phyloP scores from a whole-genome alignment of 2,113 vertebrate genomes.

The Poecilia latipinna region DNA sequence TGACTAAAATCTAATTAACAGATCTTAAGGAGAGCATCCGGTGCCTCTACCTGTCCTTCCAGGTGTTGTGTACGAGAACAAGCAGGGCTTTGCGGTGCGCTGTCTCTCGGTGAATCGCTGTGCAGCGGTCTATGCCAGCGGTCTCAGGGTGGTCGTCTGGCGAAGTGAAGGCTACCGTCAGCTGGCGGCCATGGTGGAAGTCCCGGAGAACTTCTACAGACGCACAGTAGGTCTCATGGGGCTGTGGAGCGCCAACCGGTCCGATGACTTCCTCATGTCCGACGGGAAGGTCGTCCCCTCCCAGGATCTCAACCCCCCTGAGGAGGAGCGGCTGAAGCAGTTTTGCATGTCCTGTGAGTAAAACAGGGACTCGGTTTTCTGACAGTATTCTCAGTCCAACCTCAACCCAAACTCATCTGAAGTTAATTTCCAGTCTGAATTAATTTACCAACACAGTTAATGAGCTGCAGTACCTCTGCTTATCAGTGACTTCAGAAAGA shows the following conservation, averaged over 20 bases:
- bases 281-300: conserved; percentile 67
- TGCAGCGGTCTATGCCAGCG: conserved; percentile 72
- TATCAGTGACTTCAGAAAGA: too few species aligned
- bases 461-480: neutral
- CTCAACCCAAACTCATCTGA: neutral
- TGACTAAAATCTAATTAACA: neutral
- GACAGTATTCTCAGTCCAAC: neutral
- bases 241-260: conserved; percentile 78
- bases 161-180: conserved; percentile 43
- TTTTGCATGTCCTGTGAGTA: conserved; percentile 86
- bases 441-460: neutral
- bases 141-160: conserved; percentile 78
- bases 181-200: conserved; percentile 72
- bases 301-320: conserved; percentile 49
- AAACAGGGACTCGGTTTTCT: neutral
- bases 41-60: conserved; percentile 27
- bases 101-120: conserved; percentile 71
- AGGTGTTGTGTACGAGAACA: conserved; percentile 67
- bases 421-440: neutral
- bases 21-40: neutral
- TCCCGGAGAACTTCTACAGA: conserved; percentile 81
- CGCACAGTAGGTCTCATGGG: conserved; percentile 84
- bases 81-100: conserved; percentile 75
- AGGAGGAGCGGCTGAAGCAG: conserved; percentile 70
- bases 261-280: conserved; percentile 82